Conservation (phyloP, 1,140 invertebrate genomes). For the Parapsyche elsis region DNA sequence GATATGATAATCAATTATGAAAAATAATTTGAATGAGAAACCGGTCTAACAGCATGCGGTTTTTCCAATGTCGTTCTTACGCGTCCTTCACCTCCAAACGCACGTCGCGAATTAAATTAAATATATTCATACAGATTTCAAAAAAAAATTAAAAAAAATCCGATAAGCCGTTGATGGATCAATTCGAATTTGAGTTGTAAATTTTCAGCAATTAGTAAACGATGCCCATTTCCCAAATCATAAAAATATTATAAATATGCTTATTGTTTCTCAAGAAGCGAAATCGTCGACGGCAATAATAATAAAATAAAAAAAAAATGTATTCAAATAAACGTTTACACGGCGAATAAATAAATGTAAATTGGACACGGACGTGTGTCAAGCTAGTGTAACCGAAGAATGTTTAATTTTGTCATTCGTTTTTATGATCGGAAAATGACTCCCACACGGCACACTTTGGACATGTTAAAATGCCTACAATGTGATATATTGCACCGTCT, state of each 20-base stretch:
- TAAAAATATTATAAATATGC: background rate
- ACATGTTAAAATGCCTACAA: background rate
- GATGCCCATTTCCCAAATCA: background rate
- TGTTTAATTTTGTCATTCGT: background rate
- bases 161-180: constrained; percentile 5
- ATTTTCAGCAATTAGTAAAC: background rate
- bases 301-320: too few relatives aligned
- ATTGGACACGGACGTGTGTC: background rate
- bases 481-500: too few relatives aligned
- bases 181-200: background rate
- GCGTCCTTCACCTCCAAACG: constrained; percentile 28
- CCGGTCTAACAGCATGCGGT: background rate
- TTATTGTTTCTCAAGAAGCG: too few relatives aligned
- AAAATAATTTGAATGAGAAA: constrained; percentile 12
- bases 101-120: too few relatives aligned
- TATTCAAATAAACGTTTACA: constrained; percentile 5
- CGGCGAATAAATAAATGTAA: background rate
- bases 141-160: background rate
- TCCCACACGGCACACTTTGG: constrained; percentile 12
- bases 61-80: constrained; percentile 20
- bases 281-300: too few relatives aligned
- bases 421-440: constrained; percentile 22
- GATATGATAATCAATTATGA: constrained; percentile 27
- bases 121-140: too few relatives aligned
- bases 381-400: background rate